Conservation (phyloP, 2,888 invertebrate species). For the Nymphalis polychloros region DNA sequence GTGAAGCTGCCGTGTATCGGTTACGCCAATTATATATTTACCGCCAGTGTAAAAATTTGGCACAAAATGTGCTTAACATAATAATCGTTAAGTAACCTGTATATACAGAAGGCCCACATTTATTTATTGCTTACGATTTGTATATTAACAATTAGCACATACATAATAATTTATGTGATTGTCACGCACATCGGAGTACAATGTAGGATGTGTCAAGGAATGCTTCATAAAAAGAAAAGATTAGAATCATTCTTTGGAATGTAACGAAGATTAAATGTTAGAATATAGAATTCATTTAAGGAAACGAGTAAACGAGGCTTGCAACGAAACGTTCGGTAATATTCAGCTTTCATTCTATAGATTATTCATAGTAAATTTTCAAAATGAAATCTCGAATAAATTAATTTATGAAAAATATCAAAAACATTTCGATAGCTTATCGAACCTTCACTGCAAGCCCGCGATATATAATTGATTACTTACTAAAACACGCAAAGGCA, state of each 20-base stretch:
- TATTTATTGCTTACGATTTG: slow-evolving; percentile 64
- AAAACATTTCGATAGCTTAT: background rate
- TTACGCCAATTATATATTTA: slow-evolving; percentile 10
- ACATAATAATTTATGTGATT: slow-evolving; percentile 48
- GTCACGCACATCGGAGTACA: slow-evolving; percentile 10
- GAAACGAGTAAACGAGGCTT: slow-evolving; percentile 29
- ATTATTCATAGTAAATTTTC: background rate
- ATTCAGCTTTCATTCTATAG: background rate
- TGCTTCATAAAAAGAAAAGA: slow-evolving; percentile 61
- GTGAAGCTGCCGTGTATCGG: slow-evolving; percentile 19
- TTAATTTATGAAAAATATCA: too few species aligned
- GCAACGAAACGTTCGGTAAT: slow-evolving; percentile 43
- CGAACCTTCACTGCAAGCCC: slow-evolving; percentile 1
- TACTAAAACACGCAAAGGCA: slow-evolving; percentile 68
- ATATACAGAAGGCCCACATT: slow-evolving; percentile 69
- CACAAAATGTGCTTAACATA: slow-evolving; percentile 68
- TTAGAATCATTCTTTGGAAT: slow-evolving; percentile 76
- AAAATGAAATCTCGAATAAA: too few species aligned
- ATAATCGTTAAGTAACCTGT: slow-evolving; percentile 45
- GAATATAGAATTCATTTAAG: slow-evolving; percentile 38
- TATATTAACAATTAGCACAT: slow-evolving; percentile 20
- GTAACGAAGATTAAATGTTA: slow-evolving; percentile 68
- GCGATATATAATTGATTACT: slow-evolving; percentile 48
- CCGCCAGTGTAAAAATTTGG: slow-evolving; percentile 57
- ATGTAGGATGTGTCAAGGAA: slow-evolving; percentile 59